Evolutionary conservation across 1,140 invertebrate genomes (phyloP).

Genomic region (Drosophila kurseongensis): DNA sequence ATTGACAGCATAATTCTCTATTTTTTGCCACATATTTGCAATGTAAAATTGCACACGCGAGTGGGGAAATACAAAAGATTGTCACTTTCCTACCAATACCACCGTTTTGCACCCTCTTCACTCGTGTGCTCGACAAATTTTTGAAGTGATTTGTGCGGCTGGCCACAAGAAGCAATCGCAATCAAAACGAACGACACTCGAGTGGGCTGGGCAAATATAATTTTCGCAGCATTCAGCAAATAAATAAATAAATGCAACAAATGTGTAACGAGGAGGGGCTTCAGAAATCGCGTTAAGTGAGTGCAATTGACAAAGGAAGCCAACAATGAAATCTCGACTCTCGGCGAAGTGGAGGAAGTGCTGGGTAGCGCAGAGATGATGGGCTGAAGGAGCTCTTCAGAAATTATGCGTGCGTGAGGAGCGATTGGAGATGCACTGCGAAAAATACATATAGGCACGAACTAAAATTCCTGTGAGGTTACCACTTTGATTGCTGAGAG

Average conservation of each 20-base stretch:
- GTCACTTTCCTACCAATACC: slow-evolving; percentile 13
- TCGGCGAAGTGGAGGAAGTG: background rate
- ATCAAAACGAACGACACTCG: slow-evolving; percentile 63
- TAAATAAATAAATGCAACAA: slow-evolving; percentile 75
- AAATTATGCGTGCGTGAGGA: slow-evolving; percentile 77
- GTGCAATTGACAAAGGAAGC: slow-evolving; percentile 81
- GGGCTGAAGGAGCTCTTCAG: slow-evolving; percentile 62
- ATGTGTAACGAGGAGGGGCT: slow-evolving; percentile 18
- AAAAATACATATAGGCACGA: no score
- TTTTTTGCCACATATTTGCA: slow-evolving; percentile 10
- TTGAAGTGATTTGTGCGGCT: slow-evolving; percentile 71
- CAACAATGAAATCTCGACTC: slow-evolving; percentile 55
- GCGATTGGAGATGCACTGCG: slow-evolving; percentile 15
- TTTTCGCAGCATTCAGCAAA: slow-evolving; percentile 71
- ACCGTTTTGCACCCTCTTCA: background rate
- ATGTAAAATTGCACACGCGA: slow-evolving; percentile 43
- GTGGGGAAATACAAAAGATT: slow-evolving; percentile 46
- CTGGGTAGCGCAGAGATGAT: slow-evolving; percentile 33
- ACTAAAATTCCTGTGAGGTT: no score
- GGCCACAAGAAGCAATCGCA: slow-evolving; percentile 62
- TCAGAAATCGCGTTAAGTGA: slow-evolving; percentile 65
- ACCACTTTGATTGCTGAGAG: no score
- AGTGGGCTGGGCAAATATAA: slow-evolving; percentile 76
- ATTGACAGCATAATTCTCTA: slow-evolving; percentile 39
- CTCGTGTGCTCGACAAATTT: slow-evolving; percentile 45